phyloP scores from a whole-genome alignment of 2,797 vertebrate species.

The Danio albolineatus region DNA sequence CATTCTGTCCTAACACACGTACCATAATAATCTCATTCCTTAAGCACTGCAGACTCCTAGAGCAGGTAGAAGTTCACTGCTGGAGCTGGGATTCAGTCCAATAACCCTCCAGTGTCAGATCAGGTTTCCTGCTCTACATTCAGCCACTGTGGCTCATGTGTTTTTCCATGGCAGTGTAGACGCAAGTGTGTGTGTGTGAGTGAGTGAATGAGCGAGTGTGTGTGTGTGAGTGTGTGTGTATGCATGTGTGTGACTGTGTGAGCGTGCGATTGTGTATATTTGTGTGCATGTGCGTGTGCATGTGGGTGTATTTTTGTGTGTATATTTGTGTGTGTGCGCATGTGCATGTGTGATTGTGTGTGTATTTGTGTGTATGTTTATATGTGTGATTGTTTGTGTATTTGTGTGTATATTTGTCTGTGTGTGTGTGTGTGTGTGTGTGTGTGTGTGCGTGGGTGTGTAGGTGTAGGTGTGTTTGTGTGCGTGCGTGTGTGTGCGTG shows the following conservation, averaged over 20 bases:
- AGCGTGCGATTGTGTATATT: too few relatives aligned
- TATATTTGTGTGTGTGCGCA: too few relatives aligned
- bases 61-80: conserved; percentile 6
- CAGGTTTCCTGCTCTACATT: conserved; percentile 45
- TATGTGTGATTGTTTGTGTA: too few relatives aligned
- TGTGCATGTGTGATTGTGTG: too few relatives aligned
- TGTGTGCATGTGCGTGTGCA: too few relatives aligned
- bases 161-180: conserved; percentile 40
- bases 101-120: conserved; percentile 44
- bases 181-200: conserved; percentile 10
- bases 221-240: neutral
- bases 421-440: too few relatives aligned
- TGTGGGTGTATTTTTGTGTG: too few relatives aligned
- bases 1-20: neutral
- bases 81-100: conserved; percentile 40
- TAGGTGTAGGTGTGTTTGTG: conserved; percentile 8
- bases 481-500: too few relatives aligned
- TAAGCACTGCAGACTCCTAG: neutral
- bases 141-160: conserved; percentile 17
- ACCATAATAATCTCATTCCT: neutral
- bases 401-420: too few relatives aligned
- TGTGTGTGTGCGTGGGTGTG: too few relatives aligned
- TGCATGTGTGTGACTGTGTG: conserved; percentile 19
- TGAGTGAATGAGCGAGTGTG: too few relatives aligned
- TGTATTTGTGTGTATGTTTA: too few relatives aligned